Percentiles rank a stretch among this genome's conserved stretches.
Conservation (phyloP, 2,113 vertebrate species). For the Irena cyanogastra region DNA sequence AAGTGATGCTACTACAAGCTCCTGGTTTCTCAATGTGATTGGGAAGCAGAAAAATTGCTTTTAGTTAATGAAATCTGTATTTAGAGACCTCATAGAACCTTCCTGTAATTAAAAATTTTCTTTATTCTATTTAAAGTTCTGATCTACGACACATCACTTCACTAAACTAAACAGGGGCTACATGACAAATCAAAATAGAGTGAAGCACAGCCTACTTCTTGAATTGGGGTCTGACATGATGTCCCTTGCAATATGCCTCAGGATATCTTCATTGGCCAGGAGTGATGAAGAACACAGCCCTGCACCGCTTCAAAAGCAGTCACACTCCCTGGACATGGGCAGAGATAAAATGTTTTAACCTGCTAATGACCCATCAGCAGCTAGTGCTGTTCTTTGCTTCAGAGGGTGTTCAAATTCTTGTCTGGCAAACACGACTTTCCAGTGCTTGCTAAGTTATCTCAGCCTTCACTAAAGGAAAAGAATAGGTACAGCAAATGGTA, state of each 20-base stretch:
- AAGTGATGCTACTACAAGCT: neutral
- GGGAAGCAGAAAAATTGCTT: neutral
- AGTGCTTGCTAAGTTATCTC: neutral
- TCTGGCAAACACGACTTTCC: neutral
- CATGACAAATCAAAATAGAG: neutral
- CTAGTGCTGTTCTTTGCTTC: neutral
- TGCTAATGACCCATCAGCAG: neutral
- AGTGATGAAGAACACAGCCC: neutral
- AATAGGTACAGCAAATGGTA: neutral
- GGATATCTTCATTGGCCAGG: neutral
- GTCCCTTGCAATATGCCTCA: neutral
- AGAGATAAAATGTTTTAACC: neutral
- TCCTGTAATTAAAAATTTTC: neutral
- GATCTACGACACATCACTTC: neutral
- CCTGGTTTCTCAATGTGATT: neutral
- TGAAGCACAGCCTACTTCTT: neutral
- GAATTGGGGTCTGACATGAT: neutral
- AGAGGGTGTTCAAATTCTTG: neutral
- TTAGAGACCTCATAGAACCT: neutral
- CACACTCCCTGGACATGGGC: neutral
- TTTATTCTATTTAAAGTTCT: neutral
- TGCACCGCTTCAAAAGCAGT: neutral
- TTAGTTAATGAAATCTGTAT: neutral
- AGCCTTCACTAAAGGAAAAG: neutral
- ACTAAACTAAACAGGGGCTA: neutral